A percentile compares a stretch with the other conserved stretches of the same genome.
phyloP scores from a whole-genome alignment of 2,113 vertebrate species.

The Rhinopomastus cyanomelas region DNA sequence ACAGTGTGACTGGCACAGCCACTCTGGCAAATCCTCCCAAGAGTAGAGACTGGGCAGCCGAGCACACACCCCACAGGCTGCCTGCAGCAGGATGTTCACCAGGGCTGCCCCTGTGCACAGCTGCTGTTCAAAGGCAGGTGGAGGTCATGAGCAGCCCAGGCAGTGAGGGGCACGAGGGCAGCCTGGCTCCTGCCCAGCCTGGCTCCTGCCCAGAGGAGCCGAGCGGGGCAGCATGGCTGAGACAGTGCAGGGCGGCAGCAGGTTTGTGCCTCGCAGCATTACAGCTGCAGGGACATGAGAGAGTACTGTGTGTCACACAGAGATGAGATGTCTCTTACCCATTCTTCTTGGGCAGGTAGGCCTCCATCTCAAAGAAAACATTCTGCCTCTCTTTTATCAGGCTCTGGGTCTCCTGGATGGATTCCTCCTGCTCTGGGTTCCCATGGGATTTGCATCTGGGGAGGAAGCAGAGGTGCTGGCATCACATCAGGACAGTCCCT shows the following conservation, averaged over 20 bases:
- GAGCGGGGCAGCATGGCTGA: not conserved
- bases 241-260: not conserved
- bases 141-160: not conserved
- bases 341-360: conserved; percentile 93
- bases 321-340: conserved; percentile 72
- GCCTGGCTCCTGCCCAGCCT: not conserved
- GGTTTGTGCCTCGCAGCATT: not conserved
- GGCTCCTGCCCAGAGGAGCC: not conserved
- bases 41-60: not conserved
- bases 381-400: conserved; percentile 83
- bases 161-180: not conserved
- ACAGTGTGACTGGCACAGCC: not conserved
- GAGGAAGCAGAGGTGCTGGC: not conserved
- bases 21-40: not conserved
- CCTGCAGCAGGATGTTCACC: rapidly evolving
- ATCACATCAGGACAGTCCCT: not conserved
- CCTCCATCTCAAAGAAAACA: conserved; percentile 92
- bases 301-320: not conserved
- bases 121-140: not conserved
- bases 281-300: not conserved
- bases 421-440: conserved; percentile 57
- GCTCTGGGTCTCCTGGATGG: conserved; percentile 76
- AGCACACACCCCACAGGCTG: not conserved
- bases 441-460: conserved; percentile 75
- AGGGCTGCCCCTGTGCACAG: rapidly evolving